Evolutionary conservation across 2,888 invertebrate species (phyloP), one percentile per base, ranked within the genome.

Genomic region (Smittia sp.): DNA sequence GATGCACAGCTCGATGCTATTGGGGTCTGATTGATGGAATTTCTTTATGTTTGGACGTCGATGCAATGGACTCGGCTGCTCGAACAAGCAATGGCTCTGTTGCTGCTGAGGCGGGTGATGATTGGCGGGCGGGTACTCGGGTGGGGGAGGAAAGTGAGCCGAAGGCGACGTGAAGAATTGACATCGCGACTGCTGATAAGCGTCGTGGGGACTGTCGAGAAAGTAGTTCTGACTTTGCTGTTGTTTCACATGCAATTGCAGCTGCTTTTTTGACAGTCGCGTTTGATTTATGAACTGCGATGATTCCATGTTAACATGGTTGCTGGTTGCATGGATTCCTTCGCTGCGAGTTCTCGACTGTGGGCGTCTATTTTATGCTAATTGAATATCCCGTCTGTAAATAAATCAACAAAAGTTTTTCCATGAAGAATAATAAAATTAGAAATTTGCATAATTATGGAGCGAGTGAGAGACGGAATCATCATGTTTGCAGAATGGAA

Each of bases 131-230:
- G 89, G 89, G 80, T 89, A 90, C 75, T 88, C 87, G 76, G 90
- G 90, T 77, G 91, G 90, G 75, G 89, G 90, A 76, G 90, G 88
- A 81, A 91, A 90, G 83, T 89, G 89, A 83, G 91, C 86, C 73
- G 73, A 22, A 75, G 75, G 25, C 13, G 67, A 73, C 74, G 63
- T 75, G 75, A 46, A 69, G 54, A 39, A 69, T 32, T 52, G 69
- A 69, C 69, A 69, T 69, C 69, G 54, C 22, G 58, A 58, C 58
- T 69, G 69, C 67, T 67, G 67, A 67, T 69, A 69, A 54, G 46
- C 52, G 25, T 38, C 62, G 41, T 72, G 72, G 18, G 41, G 24
- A 72, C 62, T 72, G 39, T 58, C 39, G 13, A 22, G 39, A 39
- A 39, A 39, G 18, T 24, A 62, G 58, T 63, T 72, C n/a, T 39